These are phyloP conservation scores for Spinus olivaceus DNA, from an alignment of 2,797 vertebrate genomes.

Conservation along the genomic window DNA sequence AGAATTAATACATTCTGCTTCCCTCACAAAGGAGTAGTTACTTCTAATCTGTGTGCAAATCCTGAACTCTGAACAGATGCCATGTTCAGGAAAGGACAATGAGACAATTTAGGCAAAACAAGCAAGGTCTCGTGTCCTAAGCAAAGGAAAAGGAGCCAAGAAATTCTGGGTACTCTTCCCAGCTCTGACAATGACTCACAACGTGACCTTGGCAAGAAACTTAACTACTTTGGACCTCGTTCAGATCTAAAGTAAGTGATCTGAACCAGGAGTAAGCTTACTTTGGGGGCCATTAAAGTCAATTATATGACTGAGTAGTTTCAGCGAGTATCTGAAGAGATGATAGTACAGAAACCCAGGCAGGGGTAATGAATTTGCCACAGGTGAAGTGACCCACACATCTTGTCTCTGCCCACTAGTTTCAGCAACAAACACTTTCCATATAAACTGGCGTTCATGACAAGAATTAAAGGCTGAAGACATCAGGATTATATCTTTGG, in stretches of 20 bases:
- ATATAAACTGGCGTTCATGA: not conserved
- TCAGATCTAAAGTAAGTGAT: conserved; percentile 34
- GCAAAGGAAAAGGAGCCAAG: conserved; percentile 25
- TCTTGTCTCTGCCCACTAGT: not conserved
- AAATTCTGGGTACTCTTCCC: conserved; percentile 21
- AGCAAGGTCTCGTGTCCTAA: not conserved
- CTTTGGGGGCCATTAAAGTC: conserved; percentile 1
- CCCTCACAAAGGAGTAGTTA: not conserved
- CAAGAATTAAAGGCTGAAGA: not conserved
- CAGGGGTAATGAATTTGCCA: not conserved
- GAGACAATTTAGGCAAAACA: conserved; percentile 22
- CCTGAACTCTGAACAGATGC: not conserved
- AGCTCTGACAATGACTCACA: conserved; percentile 28
- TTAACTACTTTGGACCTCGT: conserved; percentile 6
- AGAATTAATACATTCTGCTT: conserved; percentile 16
- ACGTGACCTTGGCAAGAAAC: conserved; percentile 20
- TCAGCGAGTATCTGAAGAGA: not conserved
- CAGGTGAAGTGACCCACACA: not conserved
- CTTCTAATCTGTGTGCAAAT: conserved; percentile 8
- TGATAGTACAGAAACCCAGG: not conserved
- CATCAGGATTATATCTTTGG: not conserved
- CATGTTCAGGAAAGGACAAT: not conserved
- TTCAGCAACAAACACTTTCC: not conserved
- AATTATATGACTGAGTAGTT: conserved; percentile 18
- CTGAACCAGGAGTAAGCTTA: conserved; percentile 4